Percentiles rank a stretch among this genome's conserved stretches.
Evolutionary conservation across 2,888 invertebrate species (phyloP).

Genomic region (Tholera decimalis): DNA sequence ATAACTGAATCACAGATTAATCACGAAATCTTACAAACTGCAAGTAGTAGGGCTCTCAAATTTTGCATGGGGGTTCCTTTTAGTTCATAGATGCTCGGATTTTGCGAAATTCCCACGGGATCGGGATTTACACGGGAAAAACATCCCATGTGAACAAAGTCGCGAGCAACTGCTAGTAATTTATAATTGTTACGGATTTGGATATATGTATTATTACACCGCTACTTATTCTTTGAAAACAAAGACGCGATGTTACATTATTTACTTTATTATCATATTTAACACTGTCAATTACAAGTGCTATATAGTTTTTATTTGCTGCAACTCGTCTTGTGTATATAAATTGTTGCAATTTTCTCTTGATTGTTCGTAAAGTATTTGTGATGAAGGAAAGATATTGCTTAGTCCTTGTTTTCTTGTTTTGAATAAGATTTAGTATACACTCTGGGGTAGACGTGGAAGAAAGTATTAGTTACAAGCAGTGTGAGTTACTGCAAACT

Average conservation of each 20-base stretch:
- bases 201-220: neutral
- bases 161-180: too few relatives aligned
- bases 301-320: conserved; percentile 46
- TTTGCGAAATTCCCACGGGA: too few relatives aligned
- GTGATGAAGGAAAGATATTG: conserved; percentile 59
- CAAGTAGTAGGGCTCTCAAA: too few relatives aligned
- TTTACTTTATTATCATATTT: conserved; percentile 81
- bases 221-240: neutral
- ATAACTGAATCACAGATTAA: too few relatives aligned
- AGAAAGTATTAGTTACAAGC: conserved; percentile 40
- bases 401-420: conserved; percentile 49
- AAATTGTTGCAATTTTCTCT: conserved; percentile 62
- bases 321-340: conserved; percentile 33
- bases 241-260: neutral
- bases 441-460: conserved; percentile 56
- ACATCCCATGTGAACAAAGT: too few relatives aligned
- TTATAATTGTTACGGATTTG: too few relatives aligned
- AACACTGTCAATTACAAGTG: conserved; percentile 80
- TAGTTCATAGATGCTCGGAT: too few relatives aligned
- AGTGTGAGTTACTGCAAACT: conserved; percentile 36
- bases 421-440: conserved; percentile 62
- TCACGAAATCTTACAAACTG: too few relatives aligned
- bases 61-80: too few relatives aligned
- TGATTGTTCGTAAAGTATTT: conserved; percentile 54
- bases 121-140: too few relatives aligned